A percentile compares a stretch with the other conserved stretches of the same genome.
Conservation (phyloP, 2,113 vertebrate species). For the Egretta garzetta region DNA sequence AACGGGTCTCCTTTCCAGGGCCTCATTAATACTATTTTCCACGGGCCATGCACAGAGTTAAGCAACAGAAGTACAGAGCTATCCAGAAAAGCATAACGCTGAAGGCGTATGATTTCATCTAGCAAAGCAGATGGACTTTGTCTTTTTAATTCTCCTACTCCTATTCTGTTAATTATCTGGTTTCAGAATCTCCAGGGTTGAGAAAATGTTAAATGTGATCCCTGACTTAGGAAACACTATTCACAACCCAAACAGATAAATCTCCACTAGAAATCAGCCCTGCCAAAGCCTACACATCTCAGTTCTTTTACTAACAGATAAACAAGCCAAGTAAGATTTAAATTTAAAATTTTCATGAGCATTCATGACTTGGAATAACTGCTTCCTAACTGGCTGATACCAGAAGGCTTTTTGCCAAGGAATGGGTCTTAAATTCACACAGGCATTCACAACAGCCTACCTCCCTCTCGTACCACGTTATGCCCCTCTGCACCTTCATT, state of each 20-base stretch:
- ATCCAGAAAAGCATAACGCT: background rate
- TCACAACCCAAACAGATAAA: background rate
- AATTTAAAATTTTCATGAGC: background rate
- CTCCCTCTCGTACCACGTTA: background rate
- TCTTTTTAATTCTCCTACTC: background rate
- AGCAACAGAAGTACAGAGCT: background rate
- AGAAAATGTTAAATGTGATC: background rate
- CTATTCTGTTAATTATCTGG: background rate
- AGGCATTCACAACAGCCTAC: background rate
- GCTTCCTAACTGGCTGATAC: background rate
- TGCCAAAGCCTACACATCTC: background rate
- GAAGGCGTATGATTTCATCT: background rate
- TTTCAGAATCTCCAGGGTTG: background rate
- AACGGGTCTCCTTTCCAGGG: background rate
- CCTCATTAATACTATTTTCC: conserved; percentile 47
- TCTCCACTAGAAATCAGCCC: background rate
- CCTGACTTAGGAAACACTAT: background rate
- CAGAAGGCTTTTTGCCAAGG: background rate
- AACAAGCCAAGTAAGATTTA: background rate
- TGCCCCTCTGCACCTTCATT: background rate
- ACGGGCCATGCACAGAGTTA: background rate
- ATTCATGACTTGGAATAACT: background rate
- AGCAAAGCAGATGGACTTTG: background rate
- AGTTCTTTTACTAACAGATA: background rate
- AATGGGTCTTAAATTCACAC: background rate